Evolutionary conservation across 1,140 invertebrate genomes (phyloP).

Genomic region (Drosophila tropicalis): DNA sequence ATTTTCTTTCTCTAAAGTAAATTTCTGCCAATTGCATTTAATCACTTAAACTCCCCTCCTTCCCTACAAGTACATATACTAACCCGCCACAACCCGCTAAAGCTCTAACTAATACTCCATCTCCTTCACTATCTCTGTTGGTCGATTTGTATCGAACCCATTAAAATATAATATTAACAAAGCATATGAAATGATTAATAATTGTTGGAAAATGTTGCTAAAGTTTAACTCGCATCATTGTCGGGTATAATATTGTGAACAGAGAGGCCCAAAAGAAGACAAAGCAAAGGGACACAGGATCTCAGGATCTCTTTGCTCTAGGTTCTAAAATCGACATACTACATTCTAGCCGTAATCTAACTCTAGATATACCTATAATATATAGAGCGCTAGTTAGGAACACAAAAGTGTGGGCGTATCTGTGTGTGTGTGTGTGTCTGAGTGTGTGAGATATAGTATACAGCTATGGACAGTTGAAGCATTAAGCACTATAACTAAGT

Average conservation of each 20-base stretch:
- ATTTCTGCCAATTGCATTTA: slow-evolving; percentile 13
- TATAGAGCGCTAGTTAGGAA: slow-evolving; percentile 54
- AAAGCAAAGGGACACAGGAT: neutral
- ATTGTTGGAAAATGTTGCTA: neutral
- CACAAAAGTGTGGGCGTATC: slow-evolving; percentile 53
- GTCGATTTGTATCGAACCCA: neutral
- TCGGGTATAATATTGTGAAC: neutral
- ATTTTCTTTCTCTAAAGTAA: neutral
- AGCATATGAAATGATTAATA: neutral
- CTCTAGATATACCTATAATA: slow-evolving; percentile 19
- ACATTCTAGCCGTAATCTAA: neutral
- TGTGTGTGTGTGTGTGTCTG: slow-evolving; percentile 16
- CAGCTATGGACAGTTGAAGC: slow-evolving; percentile 30
- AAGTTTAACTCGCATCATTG: slow-evolving; percentile 1
- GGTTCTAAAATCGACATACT: neutral
- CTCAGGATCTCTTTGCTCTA: neutral
- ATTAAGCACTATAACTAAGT: neutral
- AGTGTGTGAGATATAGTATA: slow-evolving; percentile 15
- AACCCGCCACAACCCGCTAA: slow-evolving; percentile 48
- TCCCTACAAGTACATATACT: too few relatives aligned
- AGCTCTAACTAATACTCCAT: neutral
- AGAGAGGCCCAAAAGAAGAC: neutral
- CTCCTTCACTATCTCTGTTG: neutral
- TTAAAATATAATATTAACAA: neutral
- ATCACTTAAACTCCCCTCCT: slow-evolving; percentile 27